phyloP scores from a whole-genome alignment of 2,113 vertebrate species.

The Furnarius figulus region DNA sequence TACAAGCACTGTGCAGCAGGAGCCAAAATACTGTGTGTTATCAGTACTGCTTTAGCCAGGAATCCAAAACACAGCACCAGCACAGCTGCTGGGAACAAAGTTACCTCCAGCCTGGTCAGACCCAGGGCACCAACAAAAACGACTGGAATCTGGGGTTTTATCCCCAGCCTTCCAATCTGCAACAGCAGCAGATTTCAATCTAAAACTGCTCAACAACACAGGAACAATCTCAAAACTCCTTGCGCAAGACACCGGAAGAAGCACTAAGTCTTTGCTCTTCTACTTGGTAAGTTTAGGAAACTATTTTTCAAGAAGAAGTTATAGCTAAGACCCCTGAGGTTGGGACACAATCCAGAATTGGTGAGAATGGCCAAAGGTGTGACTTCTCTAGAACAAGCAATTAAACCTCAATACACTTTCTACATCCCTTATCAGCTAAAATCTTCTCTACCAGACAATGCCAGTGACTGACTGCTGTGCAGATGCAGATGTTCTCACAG shows the following conservation, averaged over 20 bases:
- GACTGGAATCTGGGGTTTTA: neutral
- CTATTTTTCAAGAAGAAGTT: neutral
- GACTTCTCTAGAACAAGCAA: neutral
- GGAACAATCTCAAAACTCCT: neutral
- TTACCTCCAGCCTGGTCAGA: neutral
- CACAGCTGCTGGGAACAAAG: neutral
- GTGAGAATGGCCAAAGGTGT: neutral
- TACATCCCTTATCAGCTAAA: neutral
- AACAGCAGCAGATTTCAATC: neutral
- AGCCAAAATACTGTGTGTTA: neutral
- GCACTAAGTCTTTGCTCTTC: neutral
- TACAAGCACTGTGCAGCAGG: neutral
- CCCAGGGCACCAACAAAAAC: neutral
- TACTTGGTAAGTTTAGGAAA: neutral
- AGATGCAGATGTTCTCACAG: neutral
- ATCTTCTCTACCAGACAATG: neutral
- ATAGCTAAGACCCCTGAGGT: neutral
- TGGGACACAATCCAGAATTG: neutral
- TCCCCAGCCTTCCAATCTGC: neutral
- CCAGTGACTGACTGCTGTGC: neutral
- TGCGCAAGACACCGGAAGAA: fast-evolving
- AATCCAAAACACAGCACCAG: neutral
- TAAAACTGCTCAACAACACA: neutral
- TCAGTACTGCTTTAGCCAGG: neutral
- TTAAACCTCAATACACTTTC: neutral